Conservation (phyloP, 2,113 vertebrate species). For the Nematolebias whitei region DNA sequence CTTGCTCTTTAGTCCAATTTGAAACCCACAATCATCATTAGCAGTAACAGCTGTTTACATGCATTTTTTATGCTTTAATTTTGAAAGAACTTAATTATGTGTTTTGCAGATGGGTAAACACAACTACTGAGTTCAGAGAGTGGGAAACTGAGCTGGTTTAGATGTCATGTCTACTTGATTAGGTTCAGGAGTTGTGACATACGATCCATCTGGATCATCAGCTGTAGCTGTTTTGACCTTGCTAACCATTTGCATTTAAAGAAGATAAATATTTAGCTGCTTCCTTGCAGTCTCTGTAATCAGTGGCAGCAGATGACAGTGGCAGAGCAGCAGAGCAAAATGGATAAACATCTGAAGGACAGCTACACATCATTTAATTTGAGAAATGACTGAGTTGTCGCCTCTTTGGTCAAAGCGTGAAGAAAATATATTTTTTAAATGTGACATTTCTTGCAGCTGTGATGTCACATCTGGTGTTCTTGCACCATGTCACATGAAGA, state of each 20-base stretch:
- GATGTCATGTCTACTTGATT: constrained; percentile 13
- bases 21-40: background rate
- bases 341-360: constrained; percentile 34
- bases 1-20: background rate
- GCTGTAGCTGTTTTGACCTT: constrained; percentile 29
- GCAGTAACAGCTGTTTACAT: background rate
- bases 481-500: too few species aligned
- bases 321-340: constrained; percentile 18
- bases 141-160: constrained; percentile 21
- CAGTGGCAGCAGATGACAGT: constrained; percentile 28
- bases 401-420: too few species aligned
- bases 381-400: too few species aligned
- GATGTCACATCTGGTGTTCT: too few species aligned
- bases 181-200: constrained; percentile 26
- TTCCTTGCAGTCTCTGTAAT: constrained; percentile 48
- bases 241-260: constrained; percentile 51
- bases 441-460: too few species aligned
- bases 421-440: too few species aligned
- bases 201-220: constrained; percentile 17
- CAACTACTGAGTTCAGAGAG: constrained; percentile 11
- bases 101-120: constrained; percentile 16
- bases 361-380: background rate
- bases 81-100: constrained; percentile 18
- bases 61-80: constrained; percentile 2
- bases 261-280: constrained; percentile 55